Percentiles rank a stretch among this genome's conserved stretches.
Evolutionary conservation across 2,113 vertebrate species (phyloP).

Genomic region (Gasterosteus aculeatus): DNA sequence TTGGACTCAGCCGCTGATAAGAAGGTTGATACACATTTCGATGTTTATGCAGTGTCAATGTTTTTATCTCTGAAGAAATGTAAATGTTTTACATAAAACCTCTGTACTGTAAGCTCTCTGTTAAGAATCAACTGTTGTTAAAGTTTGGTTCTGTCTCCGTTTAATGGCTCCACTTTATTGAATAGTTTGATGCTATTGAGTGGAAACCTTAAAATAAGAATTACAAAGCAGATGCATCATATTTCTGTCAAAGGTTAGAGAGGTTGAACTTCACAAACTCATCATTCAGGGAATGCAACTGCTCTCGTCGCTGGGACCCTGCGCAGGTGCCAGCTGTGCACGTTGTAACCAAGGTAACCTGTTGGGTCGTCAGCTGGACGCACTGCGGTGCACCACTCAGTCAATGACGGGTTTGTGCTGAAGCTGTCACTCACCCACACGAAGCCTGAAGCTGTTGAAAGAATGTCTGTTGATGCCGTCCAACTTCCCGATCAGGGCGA

Average conservation of each 20-base stretch:
- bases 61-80: conserved; percentile 44
- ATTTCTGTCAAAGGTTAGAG: not conserved
- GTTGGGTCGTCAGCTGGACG: not conserved
- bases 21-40: not conserved
- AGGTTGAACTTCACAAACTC: not conserved
- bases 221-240: not conserved
- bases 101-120: conserved; percentile 19
- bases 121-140: conserved; percentile 10
- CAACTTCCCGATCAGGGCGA: conserved; percentile 94
- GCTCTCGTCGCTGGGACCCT: conserved; percentile 4
- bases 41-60: conserved; percentile 25
- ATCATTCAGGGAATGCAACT: conserved; percentile 1
- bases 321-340: conserved; percentile 16
- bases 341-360: conserved; percentile 43
- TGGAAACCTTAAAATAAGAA: not conserved
- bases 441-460: conserved; percentile 95
- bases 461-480: conserved; percentile 98
- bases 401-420: conserved; percentile 31
- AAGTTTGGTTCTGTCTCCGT: not conserved
- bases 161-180: not conserved
- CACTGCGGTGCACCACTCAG: conserved; percentile 2
- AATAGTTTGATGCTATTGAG: not conserved
- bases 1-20: conserved; percentile 18
- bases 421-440: conserved; percentile 86
- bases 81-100: conserved; percentile 45